phyloP scores from a whole-genome alignment of 2,888 invertebrate genomes.

The Epistrophe eligans region DNA sequence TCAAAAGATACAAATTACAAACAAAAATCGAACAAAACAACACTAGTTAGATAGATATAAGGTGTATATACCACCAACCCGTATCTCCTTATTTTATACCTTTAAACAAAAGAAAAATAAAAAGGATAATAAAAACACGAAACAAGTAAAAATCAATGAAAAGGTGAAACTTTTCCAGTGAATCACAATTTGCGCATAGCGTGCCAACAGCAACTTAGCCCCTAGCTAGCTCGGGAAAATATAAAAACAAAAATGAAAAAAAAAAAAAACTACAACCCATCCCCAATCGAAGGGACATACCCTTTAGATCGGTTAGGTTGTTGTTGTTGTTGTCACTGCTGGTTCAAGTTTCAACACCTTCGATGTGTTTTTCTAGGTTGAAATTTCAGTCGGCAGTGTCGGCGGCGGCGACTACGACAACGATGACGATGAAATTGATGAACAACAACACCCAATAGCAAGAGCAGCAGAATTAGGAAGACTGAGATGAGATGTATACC shows the following conservation, averaged over 20 bases:
- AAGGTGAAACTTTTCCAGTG: slow-evolving; percentile 75
- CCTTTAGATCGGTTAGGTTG: slow-evolving; percentile 47
- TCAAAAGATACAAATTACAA: slow-evolving; percentile 28
- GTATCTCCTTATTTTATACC: not conserved
- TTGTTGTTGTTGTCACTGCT: not conserved
- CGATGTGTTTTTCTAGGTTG: slow-evolving; percentile 50
- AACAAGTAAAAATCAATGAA: slow-evolving; percentile 66
- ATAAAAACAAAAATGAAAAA: slow-evolving; percentile 3
- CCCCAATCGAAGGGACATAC: slow-evolving; percentile 36
- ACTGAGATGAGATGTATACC: not conserved
- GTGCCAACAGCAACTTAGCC: slow-evolving; percentile 69
- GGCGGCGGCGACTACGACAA: slow-evolving; percentile 19
- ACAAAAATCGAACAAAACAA: not conserved
- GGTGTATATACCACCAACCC: no score
- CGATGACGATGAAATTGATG: slow-evolving; percentile 45
- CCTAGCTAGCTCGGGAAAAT: not conserved
- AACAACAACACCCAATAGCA: slow-evolving; percentile 27
- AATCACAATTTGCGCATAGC: slow-evolving; percentile 71
- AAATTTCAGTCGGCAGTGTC: slow-evolving; percentile 30
- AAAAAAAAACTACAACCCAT: slow-evolving; percentile 31
- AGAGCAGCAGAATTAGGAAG: not conserved
- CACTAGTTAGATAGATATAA: not conserved
- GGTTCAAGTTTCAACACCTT: slow-evolving; percentile 54
- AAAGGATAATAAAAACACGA: slow-evolving; percentile 19
- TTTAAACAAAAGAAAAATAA: not conserved